Evolutionary conservation across 2,797 vertebrate species (phyloP).

Genomic region (Crenichthys baileyi): DNA sequence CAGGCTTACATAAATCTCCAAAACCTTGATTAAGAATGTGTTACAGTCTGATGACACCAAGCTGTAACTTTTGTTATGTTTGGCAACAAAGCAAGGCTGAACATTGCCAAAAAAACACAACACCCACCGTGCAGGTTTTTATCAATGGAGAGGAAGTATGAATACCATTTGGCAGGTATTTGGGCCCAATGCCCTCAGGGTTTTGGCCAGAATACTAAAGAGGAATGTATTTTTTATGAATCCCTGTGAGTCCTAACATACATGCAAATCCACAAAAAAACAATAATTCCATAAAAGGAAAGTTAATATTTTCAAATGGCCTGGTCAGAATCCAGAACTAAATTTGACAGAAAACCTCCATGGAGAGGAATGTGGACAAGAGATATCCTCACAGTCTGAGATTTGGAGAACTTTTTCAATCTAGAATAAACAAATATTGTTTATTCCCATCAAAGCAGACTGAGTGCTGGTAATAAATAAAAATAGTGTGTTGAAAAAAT

Average conservation of each 20-base stretch:
- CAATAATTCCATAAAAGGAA: no score
- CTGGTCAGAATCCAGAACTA: no score
- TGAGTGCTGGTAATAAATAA: neutral
- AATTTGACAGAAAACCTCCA: no score
- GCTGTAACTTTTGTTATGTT: neutral
- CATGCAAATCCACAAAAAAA: no score
- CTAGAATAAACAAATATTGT: neutral
- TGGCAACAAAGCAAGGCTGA: neutral
- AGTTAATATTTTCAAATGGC: no score
- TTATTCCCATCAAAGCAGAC: neutral
- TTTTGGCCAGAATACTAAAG: no score
- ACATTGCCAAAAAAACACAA: neutral
- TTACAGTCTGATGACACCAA: neutral
- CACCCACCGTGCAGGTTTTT: neutral
- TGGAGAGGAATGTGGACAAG: neutral
- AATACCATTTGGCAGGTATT: no score
- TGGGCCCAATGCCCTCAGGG: no score
- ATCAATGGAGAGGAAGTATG: no score
- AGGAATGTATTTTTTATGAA: no score
- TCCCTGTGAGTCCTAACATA: no score
- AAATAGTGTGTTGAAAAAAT: neutral
- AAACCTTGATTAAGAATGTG: neutral
- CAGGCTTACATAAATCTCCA: neutral
- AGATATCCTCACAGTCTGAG: neutral
- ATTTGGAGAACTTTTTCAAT: neutral